Evolutionary conservation across 1,140 invertebrate species (phyloP).

Genomic region (Ctenoplectra terminalis): DNA sequence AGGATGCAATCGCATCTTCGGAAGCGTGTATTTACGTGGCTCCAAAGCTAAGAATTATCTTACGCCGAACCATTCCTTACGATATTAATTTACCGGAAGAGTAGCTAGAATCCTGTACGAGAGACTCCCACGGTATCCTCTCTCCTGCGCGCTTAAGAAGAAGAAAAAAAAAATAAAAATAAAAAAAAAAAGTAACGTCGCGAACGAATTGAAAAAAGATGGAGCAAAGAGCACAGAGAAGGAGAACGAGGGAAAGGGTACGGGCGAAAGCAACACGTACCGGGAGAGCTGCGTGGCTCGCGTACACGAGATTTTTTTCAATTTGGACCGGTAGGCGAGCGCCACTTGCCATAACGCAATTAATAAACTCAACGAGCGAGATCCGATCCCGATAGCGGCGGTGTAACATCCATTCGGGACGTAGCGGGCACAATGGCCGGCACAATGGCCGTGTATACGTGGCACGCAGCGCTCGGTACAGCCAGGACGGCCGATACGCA

Average conservation of each 20-base stretch:
- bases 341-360: slow-evolving; percentile 76
- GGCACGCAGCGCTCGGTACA: slow-evolving; percentile 7
- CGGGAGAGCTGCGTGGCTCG: slow-evolving; percentile 1
- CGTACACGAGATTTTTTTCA: slow-evolving; percentile 70
- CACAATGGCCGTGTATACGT: slow-evolving; percentile 59
- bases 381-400: slow-evolving; percentile 75
- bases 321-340: slow-evolving; percentile 65
- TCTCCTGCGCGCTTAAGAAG: no score
- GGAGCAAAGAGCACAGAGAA: neutral
- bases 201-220: neutral
- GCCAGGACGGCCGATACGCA: slow-evolving; percentile 68
- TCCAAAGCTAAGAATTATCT: neutral
- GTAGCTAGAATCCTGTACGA: neutral
- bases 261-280: neutral
- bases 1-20: neutral
- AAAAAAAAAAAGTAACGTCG: neutral
- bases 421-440: slow-evolving; percentile 61
- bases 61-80: neutral
- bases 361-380: slow-evolving; percentile 79
- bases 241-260: neutral
- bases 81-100: neutral
- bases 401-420: slow-evolving; percentile 63
- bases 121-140: neutral
- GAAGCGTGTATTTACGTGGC: neutral
- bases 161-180: no score